Base-by-base conservation (phyloP, 2,113 vertebrate genomes). In the Seriola aureovittata region DNA sequence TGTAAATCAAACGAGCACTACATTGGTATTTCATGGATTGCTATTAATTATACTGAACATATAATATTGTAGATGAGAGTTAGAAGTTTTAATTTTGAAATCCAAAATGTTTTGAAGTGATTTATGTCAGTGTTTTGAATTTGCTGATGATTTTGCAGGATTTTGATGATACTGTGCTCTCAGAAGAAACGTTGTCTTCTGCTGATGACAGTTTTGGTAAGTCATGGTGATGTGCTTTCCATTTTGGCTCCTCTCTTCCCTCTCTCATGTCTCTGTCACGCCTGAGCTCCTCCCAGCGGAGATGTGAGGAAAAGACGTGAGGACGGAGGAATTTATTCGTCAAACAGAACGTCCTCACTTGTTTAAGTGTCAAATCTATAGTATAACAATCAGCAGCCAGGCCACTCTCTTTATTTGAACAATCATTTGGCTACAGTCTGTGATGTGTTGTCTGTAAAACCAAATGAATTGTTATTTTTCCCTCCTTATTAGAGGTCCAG, bases 141-240 rank as follows among this genome's bases (percentile, higher is more conserved):
- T 23, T 19, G 13, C 5, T 34, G 19, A 4, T 57, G 13, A 21
- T 52, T 71, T 75, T 75, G 5, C 32, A 91, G 90, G 72, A 82
- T 48, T 68, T 0, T 13, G 62, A 67, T 1, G 67, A 68, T 1
- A 8, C 5, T 16, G 34, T 8, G 3, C 55, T 57, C 8, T 46
- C 63, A 3, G 76, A 78, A 0, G 48, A 80, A 14, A 21, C 2
- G 4, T 46, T 46, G 0, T 59, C 23, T n/a, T 36, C 60, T 75
- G 12, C 36, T 42, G 83, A 78, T 9, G 69, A 88, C 76, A 42
- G 78, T 60, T 84, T 80, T 60, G 87, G 93, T 94, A 73, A 89
- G 83, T 67, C 17, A 19, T 32, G 16, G 16, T 12, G 29, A 29
- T 29, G 29, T 29, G 29, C 29, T 29, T 29, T 29, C 29, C 29